phyloP scores from a whole-genome alignment of 2,888 invertebrate species.

The Scelioninae gen. 2 region DNA sequence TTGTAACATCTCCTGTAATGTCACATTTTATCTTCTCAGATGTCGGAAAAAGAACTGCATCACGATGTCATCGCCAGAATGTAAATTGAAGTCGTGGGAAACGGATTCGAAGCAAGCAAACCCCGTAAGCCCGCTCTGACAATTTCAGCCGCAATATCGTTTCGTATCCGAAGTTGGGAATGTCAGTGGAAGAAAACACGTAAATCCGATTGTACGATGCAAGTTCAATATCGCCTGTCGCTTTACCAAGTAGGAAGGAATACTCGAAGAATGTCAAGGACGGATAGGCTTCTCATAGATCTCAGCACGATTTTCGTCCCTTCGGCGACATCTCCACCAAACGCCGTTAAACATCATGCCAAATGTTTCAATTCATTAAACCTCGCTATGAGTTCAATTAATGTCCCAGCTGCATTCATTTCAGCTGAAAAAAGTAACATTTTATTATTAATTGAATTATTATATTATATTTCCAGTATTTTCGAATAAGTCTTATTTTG shows the following conservation, averaged over 20 bases:
- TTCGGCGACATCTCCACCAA: background rate
- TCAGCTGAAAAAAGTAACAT: too few relatives aligned
- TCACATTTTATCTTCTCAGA: conserved; percentile 36
- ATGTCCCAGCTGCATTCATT: conserved; percentile 9
- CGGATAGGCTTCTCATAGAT: conserved; percentile 30
- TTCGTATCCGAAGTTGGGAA: conserved; percentile 42
- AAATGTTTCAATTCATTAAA: conserved; percentile 10
- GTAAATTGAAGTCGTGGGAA: conserved; percentile 48
- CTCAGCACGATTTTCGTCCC: conserved; percentile 12
- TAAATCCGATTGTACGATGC: conserved; percentile 45
- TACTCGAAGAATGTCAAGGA: conserved; percentile 46
- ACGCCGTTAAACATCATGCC: background rate
- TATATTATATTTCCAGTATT: too few relatives aligned
- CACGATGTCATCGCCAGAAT: conserved; percentile 49
- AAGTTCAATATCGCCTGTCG: conserved; percentile 52
- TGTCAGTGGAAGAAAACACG: conserved; percentile 48
- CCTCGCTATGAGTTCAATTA: background rate
- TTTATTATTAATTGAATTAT: too few relatives aligned
- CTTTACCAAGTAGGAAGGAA: conserved; percentile 20
- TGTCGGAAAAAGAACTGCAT: conserved; percentile 39
- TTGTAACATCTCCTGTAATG: conserved; percentile 36
- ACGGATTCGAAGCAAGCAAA: conserved; percentile 39
- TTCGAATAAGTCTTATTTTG: too few relatives aligned
- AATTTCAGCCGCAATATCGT: conserved; percentile 54
- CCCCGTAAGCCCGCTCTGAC: conserved; percentile 45